Percentiles rank a stretch among this genome's conserved stretches.
Conservation (phyloP, 2,797 vertebrate genomes). For the Loris lydekkerianus region DNA sequence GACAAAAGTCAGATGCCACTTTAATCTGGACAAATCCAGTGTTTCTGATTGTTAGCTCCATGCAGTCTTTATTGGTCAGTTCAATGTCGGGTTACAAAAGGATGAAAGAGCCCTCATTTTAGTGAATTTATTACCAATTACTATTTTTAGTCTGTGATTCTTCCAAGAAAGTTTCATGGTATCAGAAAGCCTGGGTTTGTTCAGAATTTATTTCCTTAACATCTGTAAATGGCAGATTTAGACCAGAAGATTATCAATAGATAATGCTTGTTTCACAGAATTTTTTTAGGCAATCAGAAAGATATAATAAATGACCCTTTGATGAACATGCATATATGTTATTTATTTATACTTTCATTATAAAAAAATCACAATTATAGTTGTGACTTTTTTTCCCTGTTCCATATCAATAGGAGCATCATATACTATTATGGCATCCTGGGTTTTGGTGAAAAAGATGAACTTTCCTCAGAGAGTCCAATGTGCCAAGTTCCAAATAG, state of each 20-base stretch:
- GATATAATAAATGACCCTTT: not conserved
- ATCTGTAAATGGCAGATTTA: not conserved
- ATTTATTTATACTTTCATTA: not conserved
- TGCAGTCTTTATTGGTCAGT: not conserved
- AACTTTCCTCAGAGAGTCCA: not conserved
- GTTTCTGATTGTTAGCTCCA: constrained; percentile 5
- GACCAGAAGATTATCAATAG: not conserved
- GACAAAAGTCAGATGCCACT: not conserved
- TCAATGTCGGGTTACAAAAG: not conserved
- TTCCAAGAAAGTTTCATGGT: not conserved
- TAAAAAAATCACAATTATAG: not conserved
- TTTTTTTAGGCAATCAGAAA: not conserved
- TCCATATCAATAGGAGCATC: not conserved
- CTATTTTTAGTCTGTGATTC: not conserved
- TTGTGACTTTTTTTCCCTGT: not conserved
- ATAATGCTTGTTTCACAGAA: not conserved
- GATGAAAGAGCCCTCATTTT: not conserved
- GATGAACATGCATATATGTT: not conserved
- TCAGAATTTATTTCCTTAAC: not conserved
- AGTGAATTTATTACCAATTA: not conserved
- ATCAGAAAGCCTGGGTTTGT: not conserved
- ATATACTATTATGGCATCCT: not conserved
- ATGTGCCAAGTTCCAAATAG: not conserved
- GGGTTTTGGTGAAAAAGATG: not conserved
- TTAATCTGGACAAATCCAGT: not conserved